phyloP scores from a whole-genome alignment of 1,140 invertebrate genomes.

The Metaphire vulgaris region DNA sequence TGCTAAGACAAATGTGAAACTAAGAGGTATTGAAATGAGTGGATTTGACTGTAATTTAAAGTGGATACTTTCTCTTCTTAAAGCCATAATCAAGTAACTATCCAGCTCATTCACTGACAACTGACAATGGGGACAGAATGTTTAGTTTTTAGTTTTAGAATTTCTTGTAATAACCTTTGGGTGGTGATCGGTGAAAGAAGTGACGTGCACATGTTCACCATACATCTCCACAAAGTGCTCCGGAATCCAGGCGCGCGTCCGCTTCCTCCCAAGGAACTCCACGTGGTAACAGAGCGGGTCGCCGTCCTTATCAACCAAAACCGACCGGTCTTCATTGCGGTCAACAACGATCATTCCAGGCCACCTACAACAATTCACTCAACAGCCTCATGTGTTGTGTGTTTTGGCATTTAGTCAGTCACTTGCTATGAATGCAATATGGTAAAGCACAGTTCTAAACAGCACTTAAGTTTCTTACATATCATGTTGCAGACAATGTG shows the following conservation, averaged over 20 bases:
- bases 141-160: no score
- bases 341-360: constrained; percentile 11
- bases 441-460: no score
- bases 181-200: not conserved
- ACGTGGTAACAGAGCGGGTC: constrained; percentile 17
- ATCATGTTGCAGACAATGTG: no score
- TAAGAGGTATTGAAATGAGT: no score
- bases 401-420: not conserved
- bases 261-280: constrained; percentile 8
- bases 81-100: no score
- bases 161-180: not conserved
- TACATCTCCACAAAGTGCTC: not conserved
- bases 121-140: no score
- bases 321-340: not conserved
- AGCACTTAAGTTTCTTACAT: no score
- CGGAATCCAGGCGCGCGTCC: constrained; percentile 9
- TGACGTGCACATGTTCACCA: not conserved
- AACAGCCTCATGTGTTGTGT: not conserved
- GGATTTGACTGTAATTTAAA: no score
- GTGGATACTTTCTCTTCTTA: no score
- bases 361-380: constrained; percentile 8
- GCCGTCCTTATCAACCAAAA: not conserved
- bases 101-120: no score
- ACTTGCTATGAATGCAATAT: no score
- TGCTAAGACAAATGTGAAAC: no score